Percentiles rank a stretch among this genome's conserved stretches.
Evolutionary conservation across 2,888 invertebrate species (phyloP).

Genomic region (Eupithecia subumbrata): DNA sequence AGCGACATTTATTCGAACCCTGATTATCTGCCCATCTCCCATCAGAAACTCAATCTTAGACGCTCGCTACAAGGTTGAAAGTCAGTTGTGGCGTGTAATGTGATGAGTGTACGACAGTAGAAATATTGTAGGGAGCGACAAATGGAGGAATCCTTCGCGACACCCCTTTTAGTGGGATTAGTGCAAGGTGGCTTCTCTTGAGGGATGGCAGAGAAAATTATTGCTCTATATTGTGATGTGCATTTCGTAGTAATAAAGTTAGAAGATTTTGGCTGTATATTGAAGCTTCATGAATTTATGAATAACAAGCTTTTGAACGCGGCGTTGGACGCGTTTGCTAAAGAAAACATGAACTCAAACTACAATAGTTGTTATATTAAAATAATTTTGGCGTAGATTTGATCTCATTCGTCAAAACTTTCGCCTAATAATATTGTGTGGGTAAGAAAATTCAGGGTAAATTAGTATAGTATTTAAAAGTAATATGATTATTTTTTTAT

Average conservation of each 20-base stretch:
- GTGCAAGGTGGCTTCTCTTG: slow-evolving; percentile 13
- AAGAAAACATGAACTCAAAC: too few relatives aligned
- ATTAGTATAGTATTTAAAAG: too few relatives aligned
- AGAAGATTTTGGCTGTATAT: too few relatives aligned
- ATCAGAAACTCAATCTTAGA: background rate
- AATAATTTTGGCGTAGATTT: too few relatives aligned
- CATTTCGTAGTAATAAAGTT: background rate
- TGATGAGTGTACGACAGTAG: slow-evolving; percentile 14
- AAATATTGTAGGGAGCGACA: slow-evolving; percentile 28
- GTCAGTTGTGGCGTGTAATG: slow-evolving; percentile 6
- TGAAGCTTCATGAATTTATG: too few relatives aligned
- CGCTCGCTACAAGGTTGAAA: slow-evolving; percentile 9
- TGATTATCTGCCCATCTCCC: background rate
- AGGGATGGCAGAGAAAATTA: background rate
- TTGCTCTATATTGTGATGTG: background rate
- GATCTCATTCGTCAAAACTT: too few relatives aligned
- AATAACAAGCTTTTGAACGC: too few relatives aligned
- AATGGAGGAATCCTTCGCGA: slow-evolving; percentile 26
- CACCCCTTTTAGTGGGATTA: slow-evolving; percentile 35
- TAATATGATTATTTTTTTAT: too few relatives aligned
- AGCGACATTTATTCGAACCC: slow-evolving; percentile 18
- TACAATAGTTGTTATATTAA: too few relatives aligned
- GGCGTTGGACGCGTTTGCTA: too few relatives aligned
- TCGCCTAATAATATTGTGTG: too few relatives aligned
- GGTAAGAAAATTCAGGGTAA: too few relatives aligned